phyloP scores from a whole-genome alignment of 2,113 vertebrate genomes.

The Actenoides hombroni region DNA sequence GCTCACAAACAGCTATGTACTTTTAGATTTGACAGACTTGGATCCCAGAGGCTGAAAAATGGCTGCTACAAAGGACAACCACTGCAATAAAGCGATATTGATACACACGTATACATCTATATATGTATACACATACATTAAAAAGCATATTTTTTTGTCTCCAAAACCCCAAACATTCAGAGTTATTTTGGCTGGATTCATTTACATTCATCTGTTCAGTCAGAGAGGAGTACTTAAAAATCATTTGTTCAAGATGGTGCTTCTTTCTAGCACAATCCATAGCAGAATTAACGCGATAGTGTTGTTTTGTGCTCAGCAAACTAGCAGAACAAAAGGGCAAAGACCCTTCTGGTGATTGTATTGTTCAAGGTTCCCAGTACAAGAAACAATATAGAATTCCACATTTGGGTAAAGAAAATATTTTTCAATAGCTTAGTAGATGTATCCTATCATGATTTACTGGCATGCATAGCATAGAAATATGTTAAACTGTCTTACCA shows the following conservation, averaged over 20 bases:
- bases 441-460: neutral
- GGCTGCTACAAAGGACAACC: neutral
- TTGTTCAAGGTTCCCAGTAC: neutral
- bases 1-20: neutral
- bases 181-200: neutral
- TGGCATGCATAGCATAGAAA: neutral
- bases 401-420: neutral
- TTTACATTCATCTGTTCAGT: neutral
- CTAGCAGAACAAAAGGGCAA: neutral
- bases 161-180: neutral
- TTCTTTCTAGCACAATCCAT: neutral
- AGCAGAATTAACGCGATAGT: neutral
- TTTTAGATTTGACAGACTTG: neutral
- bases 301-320: neutral
- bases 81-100: neutral
- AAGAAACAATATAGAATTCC: neutral
- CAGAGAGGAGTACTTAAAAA: neutral
- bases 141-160: neutral
- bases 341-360: neutral
- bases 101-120: neutral
- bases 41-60: neutral
- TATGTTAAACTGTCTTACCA: slow-evolving; percentile 28
- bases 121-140: neutral
- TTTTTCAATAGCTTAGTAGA: neutral
- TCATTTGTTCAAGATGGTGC: neutral